Base-by-base conservation (phyloP, 1,140 invertebrate species). In the Dysdera silvatica region DNA sequence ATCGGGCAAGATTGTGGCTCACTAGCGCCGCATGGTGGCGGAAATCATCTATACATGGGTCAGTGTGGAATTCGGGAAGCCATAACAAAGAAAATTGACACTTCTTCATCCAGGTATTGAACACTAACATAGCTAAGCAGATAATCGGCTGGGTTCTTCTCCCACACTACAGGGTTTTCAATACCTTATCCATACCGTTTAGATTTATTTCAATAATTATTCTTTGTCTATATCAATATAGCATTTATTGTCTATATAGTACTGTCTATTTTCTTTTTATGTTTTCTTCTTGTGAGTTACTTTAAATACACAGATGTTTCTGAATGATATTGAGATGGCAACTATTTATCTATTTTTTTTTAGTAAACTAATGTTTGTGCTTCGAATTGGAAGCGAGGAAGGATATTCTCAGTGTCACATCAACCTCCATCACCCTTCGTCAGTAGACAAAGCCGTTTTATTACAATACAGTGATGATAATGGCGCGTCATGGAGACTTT, bases 291-390 rank as follows among this genome's bases (percentile, higher is more conserved):
- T 37, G 10, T 10, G 16, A 37, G 33, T n/a, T 7, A 37, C 7
- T 37, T 10, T 37, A 37, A 10, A 37, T 37, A 10, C 33, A 37
- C 33, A 16, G 16, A 37, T n/a, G n/a, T n/a, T n/a, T n/a, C n/a
- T n/a, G n/a, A n/a, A 37, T n/a, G 16, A 37, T 37, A 7, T n/a
- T 4, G 4, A 6, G 14, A 23, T 49, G 24, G 24, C 4, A 24
- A 14, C 10, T 49, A 28, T 24, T 49, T 24, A 49, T n/a, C 10
- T 45, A 66, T 57, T 53, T 52, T 57, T 54, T 69, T 71, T 4
- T 69, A 78, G 77, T 41, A 77, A 78, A 66, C 68, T 79, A 53
- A 76, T 78, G 69, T 79, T 79, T 73, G 77, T 79, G n/a, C 61
- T 79, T 29, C 74, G 77, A 62, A 78, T 79, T 58, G 78, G 78